A percentile compares a stretch with the other conserved stretches of the same genome.
These are phyloP conservation scores for Chaenogobius annularis DNA, from an alignment of 2,113 vertebrate genomes.

Conservation along the genomic window DNA sequence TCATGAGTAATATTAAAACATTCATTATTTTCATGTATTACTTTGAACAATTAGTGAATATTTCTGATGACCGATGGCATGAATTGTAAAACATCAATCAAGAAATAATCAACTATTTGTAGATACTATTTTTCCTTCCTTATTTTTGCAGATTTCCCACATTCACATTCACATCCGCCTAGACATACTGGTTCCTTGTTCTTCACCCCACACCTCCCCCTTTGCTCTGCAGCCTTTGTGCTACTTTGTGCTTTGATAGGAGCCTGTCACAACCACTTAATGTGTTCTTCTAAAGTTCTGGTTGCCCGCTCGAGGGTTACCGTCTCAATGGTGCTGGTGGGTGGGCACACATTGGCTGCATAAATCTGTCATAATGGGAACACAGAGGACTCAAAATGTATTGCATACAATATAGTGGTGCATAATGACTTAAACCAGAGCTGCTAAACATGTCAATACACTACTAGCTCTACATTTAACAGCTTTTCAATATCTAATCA, in stretches of 20 bases:
- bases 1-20: no score
- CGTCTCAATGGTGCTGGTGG: neutral
- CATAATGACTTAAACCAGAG: no score
- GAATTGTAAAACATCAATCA: neutral
- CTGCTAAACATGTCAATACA: no score
- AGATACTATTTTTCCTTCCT: neutral
- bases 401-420: no score
- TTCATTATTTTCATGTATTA: no score
- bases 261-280: constrained; percentile 62
- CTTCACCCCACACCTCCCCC: neutral
- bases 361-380: no score
- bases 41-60: no score
- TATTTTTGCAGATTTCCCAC: constrained; percentile 7
- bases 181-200: constrained; percentile 6
- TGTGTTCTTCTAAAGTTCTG: constrained; percentile 37
- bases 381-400: no score
- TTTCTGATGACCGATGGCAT: no score
- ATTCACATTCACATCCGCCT: constrained; percentile 6
- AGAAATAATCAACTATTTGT: neutral
- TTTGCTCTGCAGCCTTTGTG: constrained; percentile 9
- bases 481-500: no score
- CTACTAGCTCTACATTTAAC: no score
- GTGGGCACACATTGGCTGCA: constrained; percentile 10
- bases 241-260: constrained; percentile 37
- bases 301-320: constrained; percentile 10